These are phyloP conservation scores for Gymnocheta viridis DNA, from an alignment of 2,888 invertebrate genomes.

Conservation along the genomic window DNA sequence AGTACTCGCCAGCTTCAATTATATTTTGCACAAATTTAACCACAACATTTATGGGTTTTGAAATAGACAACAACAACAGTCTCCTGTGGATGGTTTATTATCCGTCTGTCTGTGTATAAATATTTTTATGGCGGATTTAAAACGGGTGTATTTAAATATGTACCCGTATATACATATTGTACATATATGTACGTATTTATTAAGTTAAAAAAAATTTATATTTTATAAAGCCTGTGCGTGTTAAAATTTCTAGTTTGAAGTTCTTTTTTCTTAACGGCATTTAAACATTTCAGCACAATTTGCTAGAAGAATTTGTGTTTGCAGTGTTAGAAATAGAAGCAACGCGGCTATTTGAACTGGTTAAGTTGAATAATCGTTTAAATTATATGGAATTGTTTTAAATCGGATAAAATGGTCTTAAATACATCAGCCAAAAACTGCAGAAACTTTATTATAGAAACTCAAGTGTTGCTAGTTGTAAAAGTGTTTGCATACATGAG, in stretches of 20 bases:
- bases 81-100: slow-evolving; percentile 5
- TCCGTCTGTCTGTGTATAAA: not conserved
- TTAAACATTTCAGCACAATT: slow-evolving; percentile 45
- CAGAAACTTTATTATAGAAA: not conserved
- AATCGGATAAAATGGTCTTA: slow-evolving; percentile 23
- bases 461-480: slow-evolving; percentile 45
- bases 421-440: not conserved
- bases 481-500: slow-evolving; percentile 50
- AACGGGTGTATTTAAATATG: slow-evolving; percentile 35
- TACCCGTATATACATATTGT: not conserved
- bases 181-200: not conserved
- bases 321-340: slow-evolving; percentile 3
- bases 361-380: slow-evolving; percentile 60
- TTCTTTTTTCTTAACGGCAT: slow-evolving; percentile 12
- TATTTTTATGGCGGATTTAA: slow-evolving; percentile 21
- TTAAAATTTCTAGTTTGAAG: slow-evolving; percentile 37
- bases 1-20: slow-evolving; percentile 69
- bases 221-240: slow-evolving; percentile 52
- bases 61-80: slow-evolving; percentile 44
- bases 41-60: slow-evolving; percentile 53
- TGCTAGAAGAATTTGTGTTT: slow-evolving; percentile 14
- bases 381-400: slow-evolving; percentile 53
- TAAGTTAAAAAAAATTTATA: not conserved
- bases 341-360: slow-evolving; percentile 42
- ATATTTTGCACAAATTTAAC: slow-evolving; percentile 52